Conservation (phyloP, 2,113 vertebrate genomes). For the Hucho hucho region DNA sequence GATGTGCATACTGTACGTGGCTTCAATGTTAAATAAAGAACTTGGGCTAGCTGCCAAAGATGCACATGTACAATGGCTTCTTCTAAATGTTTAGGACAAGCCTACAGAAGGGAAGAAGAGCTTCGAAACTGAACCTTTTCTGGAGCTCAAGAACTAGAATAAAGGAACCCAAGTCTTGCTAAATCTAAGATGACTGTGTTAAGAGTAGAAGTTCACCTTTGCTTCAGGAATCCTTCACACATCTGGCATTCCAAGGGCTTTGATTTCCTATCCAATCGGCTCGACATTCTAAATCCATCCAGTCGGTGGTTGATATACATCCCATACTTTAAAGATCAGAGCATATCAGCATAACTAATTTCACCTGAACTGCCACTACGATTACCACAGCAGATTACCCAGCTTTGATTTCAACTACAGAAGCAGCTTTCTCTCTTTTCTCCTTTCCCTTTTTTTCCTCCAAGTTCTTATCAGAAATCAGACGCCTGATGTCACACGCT, state of each 20-base stretch:
- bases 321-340: conserved; percentile 30
- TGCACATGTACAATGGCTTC: conserved; percentile 34
- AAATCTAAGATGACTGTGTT: not conserved
- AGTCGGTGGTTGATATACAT: conserved; percentile 27
- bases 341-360: conserved; percentile 20
- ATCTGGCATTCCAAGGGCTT: not conserved
- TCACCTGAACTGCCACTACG: conserved; percentile 18
- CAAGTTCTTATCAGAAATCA: conserved; percentile 37
- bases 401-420: conserved; percentile 39
- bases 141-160: not conserved
- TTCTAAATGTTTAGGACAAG: conserved; percentile 47
- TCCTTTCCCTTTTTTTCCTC: conserved; percentile 7
- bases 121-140: not conserved
- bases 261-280: not conserved
- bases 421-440: conserved; percentile 5
- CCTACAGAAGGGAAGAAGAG: conserved; percentile 23
- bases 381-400: conserved; percentile 24
- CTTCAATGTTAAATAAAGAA: conserved; percentile 42
- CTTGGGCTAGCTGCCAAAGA: conserved; percentile 46
- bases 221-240: conserved; percentile 9
- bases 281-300: conserved; percentile 22
- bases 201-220: not conserved
- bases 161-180: not conserved
- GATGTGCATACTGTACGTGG: conserved; percentile 8
- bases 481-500: conserved; percentile 11